A percentile compares a stretch with the other conserved stretches of the same genome.
phyloP scores from a whole-genome alignment of 2,888 invertebrate genomes.

The Dermolepida albohirtum region DNA sequence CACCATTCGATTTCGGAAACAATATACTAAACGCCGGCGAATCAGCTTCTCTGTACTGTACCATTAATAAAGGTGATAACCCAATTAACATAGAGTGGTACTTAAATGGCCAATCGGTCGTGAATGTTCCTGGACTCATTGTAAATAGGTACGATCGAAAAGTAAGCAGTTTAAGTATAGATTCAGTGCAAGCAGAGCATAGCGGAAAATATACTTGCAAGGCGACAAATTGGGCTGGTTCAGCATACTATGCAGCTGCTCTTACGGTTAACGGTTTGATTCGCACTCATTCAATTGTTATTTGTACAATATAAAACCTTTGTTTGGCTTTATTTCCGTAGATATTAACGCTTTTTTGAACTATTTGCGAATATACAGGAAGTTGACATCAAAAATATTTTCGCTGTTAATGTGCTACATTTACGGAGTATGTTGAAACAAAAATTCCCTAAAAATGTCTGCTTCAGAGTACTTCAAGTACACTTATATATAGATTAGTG shows the following conservation, averaged over 20 bases:
- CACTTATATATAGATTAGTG: no score
- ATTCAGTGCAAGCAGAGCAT: conserved; percentile 76
- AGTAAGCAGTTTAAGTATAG: conserved; percentile 73
- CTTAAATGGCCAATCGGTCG: conserved; percentile 72
- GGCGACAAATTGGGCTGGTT: conserved; percentile 79
- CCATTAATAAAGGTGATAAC: conserved; percentile 83
- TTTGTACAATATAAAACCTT: no score
- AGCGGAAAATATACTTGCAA: conserved; percentile 82
- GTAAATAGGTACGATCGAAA: conserved; percentile 70
- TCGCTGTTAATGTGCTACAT: no score
- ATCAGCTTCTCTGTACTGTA: conserved; percentile 79
- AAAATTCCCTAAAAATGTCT: no score
- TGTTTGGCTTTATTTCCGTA: no score
- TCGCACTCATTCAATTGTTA: background rate
- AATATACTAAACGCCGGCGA: conserved; percentile 83
- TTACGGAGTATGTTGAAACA: no score
- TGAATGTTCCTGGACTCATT: conserved; percentile 68
- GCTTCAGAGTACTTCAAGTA: no score
- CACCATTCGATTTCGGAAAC: conserved; percentile 81
- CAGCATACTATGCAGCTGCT: conserved; percentile 73
- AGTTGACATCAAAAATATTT: no score
- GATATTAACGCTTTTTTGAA: no score
- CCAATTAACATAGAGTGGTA: conserved; percentile 80
- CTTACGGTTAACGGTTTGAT: conserved; percentile 77
- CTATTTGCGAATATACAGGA: no score